phyloP scores from a whole-genome alignment of 2,888 invertebrate species.

The Morpho helenor region DNA sequence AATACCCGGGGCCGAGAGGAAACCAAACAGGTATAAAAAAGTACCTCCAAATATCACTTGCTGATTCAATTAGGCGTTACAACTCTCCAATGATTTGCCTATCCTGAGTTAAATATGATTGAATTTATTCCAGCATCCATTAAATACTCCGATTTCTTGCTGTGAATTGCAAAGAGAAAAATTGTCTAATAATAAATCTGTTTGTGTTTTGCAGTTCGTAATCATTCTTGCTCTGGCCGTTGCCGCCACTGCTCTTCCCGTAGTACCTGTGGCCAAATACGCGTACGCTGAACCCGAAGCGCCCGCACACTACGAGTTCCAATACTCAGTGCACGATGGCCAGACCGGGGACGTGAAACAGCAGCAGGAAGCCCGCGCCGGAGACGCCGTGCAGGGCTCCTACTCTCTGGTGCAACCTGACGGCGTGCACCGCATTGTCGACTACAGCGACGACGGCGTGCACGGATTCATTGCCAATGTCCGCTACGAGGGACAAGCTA shows the following conservation, averaged over 20 bases:
- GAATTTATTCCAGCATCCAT: too few relatives aligned
- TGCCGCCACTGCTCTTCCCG: constrained; percentile 32
- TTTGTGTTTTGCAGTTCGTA: constrained; percentile 14
- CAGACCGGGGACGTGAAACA: constrained; percentile 68
- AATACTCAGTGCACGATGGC: constrained; percentile 64
- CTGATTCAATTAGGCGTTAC: too few relatives aligned
- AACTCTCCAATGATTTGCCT: too few relatives aligned
- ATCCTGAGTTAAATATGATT: too few relatives aligned
- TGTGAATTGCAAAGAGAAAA: too few relatives aligned
- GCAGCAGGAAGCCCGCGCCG: constrained; percentile 63
- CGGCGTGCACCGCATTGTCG: constrained; percentile 64
- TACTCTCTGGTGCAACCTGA: constrained; percentile 74
- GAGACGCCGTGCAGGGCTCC: constrained; percentile 64
- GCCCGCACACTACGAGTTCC: constrained; percentile 64
- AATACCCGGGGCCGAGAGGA: too few relatives aligned
- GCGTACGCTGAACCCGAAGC: constrained; percentile 49
- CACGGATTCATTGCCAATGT: constrained; percentile 70
- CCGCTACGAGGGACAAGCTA: constrained; percentile 61
- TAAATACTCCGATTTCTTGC: too few relatives aligned
- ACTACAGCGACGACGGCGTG: constrained; percentile 63
- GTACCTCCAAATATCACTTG: not conserved
- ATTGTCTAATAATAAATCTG: not conserved
- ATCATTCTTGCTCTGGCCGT: constrained; percentile 18
- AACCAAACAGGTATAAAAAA: not conserved
- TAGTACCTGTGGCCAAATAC: constrained; percentile 38